Evolutionary conservation across 2,113 vertebrate species (phyloP).

Genomic region (Heteronetta atricapilla): DNA sequence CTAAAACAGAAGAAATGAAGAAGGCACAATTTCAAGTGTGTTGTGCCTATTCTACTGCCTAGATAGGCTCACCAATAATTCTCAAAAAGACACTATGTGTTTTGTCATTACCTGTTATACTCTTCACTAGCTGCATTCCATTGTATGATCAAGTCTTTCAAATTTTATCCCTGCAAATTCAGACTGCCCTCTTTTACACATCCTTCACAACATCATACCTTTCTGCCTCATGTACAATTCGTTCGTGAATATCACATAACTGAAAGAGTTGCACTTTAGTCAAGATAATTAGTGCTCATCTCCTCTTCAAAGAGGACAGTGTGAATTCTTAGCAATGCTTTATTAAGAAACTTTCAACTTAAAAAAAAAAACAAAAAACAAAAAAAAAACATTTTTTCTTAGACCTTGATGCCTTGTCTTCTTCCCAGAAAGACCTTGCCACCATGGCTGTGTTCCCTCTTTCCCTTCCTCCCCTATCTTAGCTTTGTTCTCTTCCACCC

Average conservation of each 20-base stretch:
- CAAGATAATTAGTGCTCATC: not conserved
- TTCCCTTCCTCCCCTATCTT: not conserved
- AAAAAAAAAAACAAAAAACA: not conserved
- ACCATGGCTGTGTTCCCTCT: not conserved
- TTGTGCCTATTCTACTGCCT: not conserved
- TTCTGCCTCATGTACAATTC: not conserved
- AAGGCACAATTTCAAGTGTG: not conserved
- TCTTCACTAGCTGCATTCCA: not conserved
- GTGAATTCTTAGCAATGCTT: not conserved
- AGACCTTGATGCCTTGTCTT: not conserved
- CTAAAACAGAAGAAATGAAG: not conserved
- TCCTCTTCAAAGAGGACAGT: rapidly evolving
- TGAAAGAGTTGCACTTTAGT: not conserved
- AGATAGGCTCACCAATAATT: not conserved
- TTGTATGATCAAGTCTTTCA: not conserved
- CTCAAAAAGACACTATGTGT: not conserved
- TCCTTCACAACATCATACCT: not conserved
- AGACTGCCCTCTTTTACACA: not conserved
- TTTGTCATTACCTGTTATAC: not conserved
- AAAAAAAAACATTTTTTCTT: not conserved
- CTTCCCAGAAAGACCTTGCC: not conserved
- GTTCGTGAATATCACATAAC: not conserved
- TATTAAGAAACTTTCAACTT: not conserved
- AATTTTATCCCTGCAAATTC: not conserved
- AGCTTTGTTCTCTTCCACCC: not conserved